Evolutionary conservation across 2,113 vertebrate genomes (phyloP).

Genomic region (Piaya cayana): DNA sequence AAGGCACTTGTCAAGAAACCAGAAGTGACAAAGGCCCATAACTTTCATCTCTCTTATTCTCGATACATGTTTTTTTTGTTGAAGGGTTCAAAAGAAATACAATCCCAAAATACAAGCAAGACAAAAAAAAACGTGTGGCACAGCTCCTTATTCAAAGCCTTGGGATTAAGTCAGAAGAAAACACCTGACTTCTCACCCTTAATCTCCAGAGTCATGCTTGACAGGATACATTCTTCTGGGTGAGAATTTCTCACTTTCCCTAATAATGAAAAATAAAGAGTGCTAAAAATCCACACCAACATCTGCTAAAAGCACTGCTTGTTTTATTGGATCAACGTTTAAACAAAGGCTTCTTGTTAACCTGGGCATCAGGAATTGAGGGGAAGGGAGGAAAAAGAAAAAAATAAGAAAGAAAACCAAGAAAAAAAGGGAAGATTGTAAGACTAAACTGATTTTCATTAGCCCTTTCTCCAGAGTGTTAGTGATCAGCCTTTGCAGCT

Average conservation of each 20-base stretch:
- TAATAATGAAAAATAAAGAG: neutral
- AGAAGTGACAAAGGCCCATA: neutral
- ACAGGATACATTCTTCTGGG: neutral
- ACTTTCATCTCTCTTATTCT: neutral
- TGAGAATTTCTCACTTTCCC: slow-evolving; percentile 42
- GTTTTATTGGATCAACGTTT: neutral
- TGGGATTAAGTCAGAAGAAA: slow-evolving; percentile 27
- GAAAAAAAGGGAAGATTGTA: neutral
- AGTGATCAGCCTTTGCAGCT: neutral
- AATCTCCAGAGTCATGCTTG: slow-evolving; percentile 17
- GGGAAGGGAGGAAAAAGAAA: neutral
- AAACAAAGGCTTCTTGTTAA: slow-evolving; percentile 23
- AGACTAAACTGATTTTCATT: neutral
- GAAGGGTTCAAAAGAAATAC: neutral
- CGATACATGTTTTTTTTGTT: neutral
- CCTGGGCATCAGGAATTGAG: neutral
- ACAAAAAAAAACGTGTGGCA: neutral
- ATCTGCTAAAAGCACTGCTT: neutral
- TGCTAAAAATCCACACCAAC: neutral
- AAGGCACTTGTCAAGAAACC: neutral
- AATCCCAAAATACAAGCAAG: neutral
- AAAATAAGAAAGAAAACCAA: no score
- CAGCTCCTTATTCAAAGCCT: neutral
- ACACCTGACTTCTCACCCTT: slow-evolving; percentile 30
- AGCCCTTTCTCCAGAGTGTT: neutral